Conservation (phyloP, 2,113 vertebrate species). For the Cisticola juncidis region DNA sequence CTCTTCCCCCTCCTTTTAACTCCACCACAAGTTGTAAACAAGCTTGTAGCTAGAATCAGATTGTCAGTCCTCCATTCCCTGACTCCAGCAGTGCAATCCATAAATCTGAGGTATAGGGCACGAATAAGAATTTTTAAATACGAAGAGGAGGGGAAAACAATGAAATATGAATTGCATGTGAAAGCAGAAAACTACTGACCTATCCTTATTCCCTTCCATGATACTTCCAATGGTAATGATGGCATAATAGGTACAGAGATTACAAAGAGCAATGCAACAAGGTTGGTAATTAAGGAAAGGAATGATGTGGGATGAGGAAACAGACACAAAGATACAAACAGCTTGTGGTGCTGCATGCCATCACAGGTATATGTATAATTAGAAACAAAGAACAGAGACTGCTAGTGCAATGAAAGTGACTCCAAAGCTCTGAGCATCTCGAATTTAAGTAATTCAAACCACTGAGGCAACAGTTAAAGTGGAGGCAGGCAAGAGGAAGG, state of each 20-base stretch:
- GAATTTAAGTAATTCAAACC: not conserved
- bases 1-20: slow-evolving; percentile 48
- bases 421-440: not conserved
- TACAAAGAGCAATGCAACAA: not conserved
- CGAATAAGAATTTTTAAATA: not conserved
- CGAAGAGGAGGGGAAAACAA: not conserved
- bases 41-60: slow-evolving; percentile 60
- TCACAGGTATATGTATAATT: not conserved
- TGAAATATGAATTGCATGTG: not conserved
- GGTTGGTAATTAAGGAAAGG: not conserved
- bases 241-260: not conserved
- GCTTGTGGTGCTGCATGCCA: not conserved
- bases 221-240: not conserved
- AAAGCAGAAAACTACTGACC: not conserved
- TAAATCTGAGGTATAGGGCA: not conserved
- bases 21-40: slow-evolving; percentile 71
- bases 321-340: not conserved
- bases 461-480: not conserved
- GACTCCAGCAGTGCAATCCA: not conserved
- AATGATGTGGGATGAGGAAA: not conserved
- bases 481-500: not conserved
- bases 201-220: not conserved
- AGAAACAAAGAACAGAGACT: not conserved
- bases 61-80: slow-evolving; percentile 20
- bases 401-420: not conserved